These are phyloP conservation scores for Hemibagrus wyckioides DNA, from an alignment of 2,113 vertebrate genomes.

Conservation along the genomic window DNA sequence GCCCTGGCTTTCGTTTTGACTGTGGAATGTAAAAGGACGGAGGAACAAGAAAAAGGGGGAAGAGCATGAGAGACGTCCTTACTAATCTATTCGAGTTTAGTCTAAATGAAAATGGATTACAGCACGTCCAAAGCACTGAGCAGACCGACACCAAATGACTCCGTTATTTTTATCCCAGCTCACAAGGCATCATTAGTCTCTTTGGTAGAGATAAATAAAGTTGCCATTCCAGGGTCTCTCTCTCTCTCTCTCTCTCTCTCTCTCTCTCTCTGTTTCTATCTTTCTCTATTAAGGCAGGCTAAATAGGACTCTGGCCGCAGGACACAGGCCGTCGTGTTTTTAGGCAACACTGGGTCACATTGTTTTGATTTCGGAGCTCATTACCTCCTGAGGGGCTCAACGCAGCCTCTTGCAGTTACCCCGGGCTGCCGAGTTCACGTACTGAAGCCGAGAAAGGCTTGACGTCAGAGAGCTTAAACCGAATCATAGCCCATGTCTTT, in stretches of 20 bases:
- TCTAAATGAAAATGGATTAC: conserved; percentile 61
- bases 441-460: conserved; percentile 36
- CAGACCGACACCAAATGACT: conserved; percentile 69
- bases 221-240: conserved; percentile 57
- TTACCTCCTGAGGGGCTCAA: conserved; percentile 43
- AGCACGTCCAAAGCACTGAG: conserved; percentile 58
- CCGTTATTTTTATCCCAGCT: conserved; percentile 73
- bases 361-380: conserved; percentile 55
- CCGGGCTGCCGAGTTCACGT: conserved; percentile 25
- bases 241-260: conserved; percentile 63
- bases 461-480: conserved; percentile 54
- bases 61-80: conserved; percentile 30
- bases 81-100: conserved; percentile 55
- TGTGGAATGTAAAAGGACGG: conserved; percentile 33
- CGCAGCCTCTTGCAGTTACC: neutral
- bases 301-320: conserved; percentile 30
- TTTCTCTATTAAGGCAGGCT: neutral
- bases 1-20: conserved; percentile 23
- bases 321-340: conserved; percentile 35
- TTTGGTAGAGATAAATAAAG: conserved; percentile 71
- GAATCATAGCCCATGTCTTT: conserved; percentile 55
- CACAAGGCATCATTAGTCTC: conserved; percentile 67
- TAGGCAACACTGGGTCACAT: conserved; percentile 49
- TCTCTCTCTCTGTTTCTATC: conserved; percentile 12
- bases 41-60: neutral